phyloP scores from a whole-genome alignment of 2,888 invertebrate genomes.

The Eupeodes luniger region DNA sequence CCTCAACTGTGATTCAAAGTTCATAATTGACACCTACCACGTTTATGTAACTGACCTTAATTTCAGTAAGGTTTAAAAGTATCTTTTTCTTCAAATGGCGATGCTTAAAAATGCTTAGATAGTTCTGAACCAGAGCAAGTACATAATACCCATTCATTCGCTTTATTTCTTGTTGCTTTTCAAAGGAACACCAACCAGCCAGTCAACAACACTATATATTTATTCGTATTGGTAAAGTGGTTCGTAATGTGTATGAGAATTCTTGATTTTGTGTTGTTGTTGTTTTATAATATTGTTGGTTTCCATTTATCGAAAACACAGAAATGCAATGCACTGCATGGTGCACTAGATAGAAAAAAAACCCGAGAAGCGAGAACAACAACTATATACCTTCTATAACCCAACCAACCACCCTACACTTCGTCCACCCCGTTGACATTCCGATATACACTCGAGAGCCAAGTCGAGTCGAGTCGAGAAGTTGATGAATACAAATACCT shows the following conservation, averaged over 20 bases:
- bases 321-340: constrained; percentile 71
- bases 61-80: too few relatives aligned
- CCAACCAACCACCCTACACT: constrained; percentile 60
- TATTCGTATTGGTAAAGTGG: constrained; percentile 72
- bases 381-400: neutral
- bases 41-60: too few relatives aligned
- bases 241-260: constrained; percentile 42
- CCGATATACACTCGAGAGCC: constrained; percentile 56
- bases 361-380: constrained; percentile 30
- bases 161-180: constrained; percentile 40
- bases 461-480: constrained; percentile 46
- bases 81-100: too few relatives aligned
- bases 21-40: too few relatives aligned
- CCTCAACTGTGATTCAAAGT: too few relatives aligned
- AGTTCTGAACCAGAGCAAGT: neutral
- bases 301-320: constrained; percentile 44
- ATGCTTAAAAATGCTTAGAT: too few relatives aligned
- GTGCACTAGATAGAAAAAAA: constrained; percentile 65
- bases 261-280: constrained; percentile 14
- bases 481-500: constrained; percentile 48
- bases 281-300: constrained; percentile 31
- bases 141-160: neutral
- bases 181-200: constrained; percentile 49
- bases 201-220: constrained; percentile 29
- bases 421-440: constrained; percentile 73